phyloP scores from a whole-genome alignment of 2,797 vertebrate species.

The Rhincodon typus region DNA sequence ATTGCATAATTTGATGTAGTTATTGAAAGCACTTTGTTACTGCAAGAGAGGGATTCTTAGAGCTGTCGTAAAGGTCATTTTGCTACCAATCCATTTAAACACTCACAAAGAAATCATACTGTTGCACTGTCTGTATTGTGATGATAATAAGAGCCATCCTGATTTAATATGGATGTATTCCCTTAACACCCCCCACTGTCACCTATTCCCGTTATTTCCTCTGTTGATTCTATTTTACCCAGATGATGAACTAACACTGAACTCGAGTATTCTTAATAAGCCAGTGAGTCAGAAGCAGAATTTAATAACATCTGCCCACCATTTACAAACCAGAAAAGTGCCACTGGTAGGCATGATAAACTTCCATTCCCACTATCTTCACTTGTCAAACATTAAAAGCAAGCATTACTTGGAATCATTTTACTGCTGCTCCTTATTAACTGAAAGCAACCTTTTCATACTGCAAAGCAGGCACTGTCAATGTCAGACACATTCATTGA shows the following conservation, averaged over 20 bases:
- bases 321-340: not conserved
- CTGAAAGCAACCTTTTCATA: not conserved
- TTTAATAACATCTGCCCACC: not conserved
- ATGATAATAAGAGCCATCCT: not conserved
- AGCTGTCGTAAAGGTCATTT: not conserved
- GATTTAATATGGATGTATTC: not conserved
- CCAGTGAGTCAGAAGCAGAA: not conserved
- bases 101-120: not conserved
- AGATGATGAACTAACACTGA: not conserved
- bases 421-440: not conserved
- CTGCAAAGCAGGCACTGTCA: not conserved
- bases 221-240: not conserved
- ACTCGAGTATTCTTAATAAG: not conserved
- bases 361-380: not conserved
- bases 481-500: not conserved
- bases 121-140: not conserved
- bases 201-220: not conserved
- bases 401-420: not conserved
- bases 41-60: not conserved
- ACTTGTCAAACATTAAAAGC: not conserved
- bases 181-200: not conserved
- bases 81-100: not conserved
- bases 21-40: not conserved
- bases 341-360: not conserved
- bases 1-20: not conserved